These are phyloP conservation scores for Aphaenogaster rudis DNA, from an alignment of 1,140 invertebrate species.

Conservation along the genomic window DNA sequence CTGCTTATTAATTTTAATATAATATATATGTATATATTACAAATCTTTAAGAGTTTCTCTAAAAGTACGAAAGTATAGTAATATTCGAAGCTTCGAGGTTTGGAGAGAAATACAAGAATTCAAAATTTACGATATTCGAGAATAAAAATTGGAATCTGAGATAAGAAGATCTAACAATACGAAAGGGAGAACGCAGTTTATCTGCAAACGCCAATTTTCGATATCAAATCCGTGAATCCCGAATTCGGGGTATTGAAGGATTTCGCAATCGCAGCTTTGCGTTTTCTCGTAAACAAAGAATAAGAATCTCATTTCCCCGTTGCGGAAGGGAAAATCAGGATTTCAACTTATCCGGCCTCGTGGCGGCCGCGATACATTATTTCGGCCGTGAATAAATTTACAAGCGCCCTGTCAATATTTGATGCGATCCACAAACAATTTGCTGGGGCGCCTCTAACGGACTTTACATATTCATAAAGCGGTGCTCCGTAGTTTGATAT, in stretches of 20 bases:
- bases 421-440: slow-evolving; percentile 78
- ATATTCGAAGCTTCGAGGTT: background rate
- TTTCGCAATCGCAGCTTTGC: slow-evolving; percentile 1
- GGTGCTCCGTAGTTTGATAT: slow-evolving; percentile 71
- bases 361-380: slow-evolving; percentile 72
- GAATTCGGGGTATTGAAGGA: slow-evolving; percentile 25
- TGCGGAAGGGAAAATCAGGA: slow-evolving; percentile 17
- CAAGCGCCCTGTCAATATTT: slow-evolving; percentile 79
- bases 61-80: background rate
- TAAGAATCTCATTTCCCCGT: slow-evolving; percentile 29
- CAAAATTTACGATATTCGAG: slow-evolving; percentile 15
- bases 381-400: slow-evolving; percentile 78
- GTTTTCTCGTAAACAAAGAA: slow-evolving; percentile 33
- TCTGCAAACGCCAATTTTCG: slow-evolving; percentile 14
- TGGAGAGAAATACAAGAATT: background rate
- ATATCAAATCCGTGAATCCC: slow-evolving; percentile 16
- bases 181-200: background rate
- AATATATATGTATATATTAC: background rate
- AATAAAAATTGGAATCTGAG: slow-evolving; percentile 32
- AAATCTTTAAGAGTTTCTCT: background rate
- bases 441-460: slow-evolving; percentile 71
- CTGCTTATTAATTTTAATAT: background rate
- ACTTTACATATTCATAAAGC: slow-evolving; percentile 83
- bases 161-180: background rate
- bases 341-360: slow-evolving; percentile 59